These are phyloP conservation scores for Scaptomyza parva DNA, from an alignment of 2,888 invertebrate species.

Conservation along the genomic window DNA sequence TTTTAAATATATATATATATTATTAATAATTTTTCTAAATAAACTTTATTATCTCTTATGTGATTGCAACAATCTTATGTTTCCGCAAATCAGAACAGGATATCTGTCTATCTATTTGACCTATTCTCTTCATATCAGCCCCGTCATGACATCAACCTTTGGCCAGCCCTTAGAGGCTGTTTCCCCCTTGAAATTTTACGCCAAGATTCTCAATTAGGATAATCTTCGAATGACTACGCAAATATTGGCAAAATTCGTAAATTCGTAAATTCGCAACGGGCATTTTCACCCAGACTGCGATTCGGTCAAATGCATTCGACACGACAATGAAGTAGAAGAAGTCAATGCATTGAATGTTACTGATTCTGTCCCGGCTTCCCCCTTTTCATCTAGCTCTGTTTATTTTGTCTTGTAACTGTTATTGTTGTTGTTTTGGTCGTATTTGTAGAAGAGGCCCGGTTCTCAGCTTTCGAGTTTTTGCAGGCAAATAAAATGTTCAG, in stretches of 20 bases:
- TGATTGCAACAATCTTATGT: constrained; percentile 55
- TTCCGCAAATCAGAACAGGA: constrained; percentile 27
- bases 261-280: constrained; percentile 79
- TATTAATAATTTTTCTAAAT: neutral
- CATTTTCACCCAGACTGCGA: constrained; percentile 34
- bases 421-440: constrained; percentile 42
- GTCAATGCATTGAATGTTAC: constrained; percentile 37
- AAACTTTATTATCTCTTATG: neutral
- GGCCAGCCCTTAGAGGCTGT: constrained; percentile 26
- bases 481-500: constrained; percentile 64
- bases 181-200: constrained; percentile 23
- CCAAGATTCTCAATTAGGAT: constrained; percentile 83
- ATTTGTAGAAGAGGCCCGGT: constrained; percentile 42
- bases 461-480: constrained; percentile 32
- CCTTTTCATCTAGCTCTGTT: constrained; percentile 32
- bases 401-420: constrained; percentile 47
- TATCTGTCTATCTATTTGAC: constrained; percentile 40
- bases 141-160: constrained; percentile 29
- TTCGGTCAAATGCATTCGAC: constrained; percentile 55
- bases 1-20: neutral
- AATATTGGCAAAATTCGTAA: constrained; percentile 83
- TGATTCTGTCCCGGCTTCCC: constrained; percentile 2
- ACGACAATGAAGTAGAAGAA: constrained; percentile 33
- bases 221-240: constrained; percentile 84
- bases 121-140: constrained; percentile 37